Conservation (phyloP, 2,888 invertebrate genomes). For the Xestia c-nigrum region DNA sequence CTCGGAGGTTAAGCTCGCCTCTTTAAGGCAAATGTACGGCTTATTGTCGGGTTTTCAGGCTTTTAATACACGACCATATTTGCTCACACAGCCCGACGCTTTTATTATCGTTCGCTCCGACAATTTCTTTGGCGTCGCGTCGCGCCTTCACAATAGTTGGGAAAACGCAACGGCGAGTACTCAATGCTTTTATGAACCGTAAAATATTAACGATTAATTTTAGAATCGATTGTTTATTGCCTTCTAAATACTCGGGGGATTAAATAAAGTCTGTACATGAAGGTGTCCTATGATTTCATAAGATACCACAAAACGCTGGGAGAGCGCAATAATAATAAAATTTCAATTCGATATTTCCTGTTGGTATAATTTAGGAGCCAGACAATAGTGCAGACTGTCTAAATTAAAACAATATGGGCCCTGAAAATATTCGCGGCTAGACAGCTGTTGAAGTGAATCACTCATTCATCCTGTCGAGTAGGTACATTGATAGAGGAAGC, state of each 20-base stretch:
- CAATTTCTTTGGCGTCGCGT: constrained; percentile 73
- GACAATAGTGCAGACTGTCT: constrained; percentile 29
- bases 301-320: neutral
- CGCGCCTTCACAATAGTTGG: constrained; percentile 77
- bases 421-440: constrained; percentile 60
- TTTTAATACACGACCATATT: constrained; percentile 83
- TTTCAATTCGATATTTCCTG: constrained; percentile 51
- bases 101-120: constrained; percentile 81
- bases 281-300: constrained; percentile 46
- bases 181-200: constrained; percentile 82
- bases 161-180: constrained; percentile 73
- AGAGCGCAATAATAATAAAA: constrained; percentile 19
- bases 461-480: constrained; percentile 65
- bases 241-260: constrained; percentile 64
- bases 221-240: constrained; percentile 76
- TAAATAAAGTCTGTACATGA: constrained; percentile 58
- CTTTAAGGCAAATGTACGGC: constrained; percentile 85
- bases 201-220: constrained; percentile 76
- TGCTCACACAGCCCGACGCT: constrained; percentile 79
- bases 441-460: constrained; percentile 70
- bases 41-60: constrained; percentile 86
- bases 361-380: constrained; percentile 27
- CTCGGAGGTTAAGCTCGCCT: constrained; percentile 81
- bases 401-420: constrained; percentile 45
- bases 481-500: constrained; percentile 72